Base-by-base conservation (phyloP, 1,140 invertebrate genomes). In the Glossosoma conforme region DNA sequence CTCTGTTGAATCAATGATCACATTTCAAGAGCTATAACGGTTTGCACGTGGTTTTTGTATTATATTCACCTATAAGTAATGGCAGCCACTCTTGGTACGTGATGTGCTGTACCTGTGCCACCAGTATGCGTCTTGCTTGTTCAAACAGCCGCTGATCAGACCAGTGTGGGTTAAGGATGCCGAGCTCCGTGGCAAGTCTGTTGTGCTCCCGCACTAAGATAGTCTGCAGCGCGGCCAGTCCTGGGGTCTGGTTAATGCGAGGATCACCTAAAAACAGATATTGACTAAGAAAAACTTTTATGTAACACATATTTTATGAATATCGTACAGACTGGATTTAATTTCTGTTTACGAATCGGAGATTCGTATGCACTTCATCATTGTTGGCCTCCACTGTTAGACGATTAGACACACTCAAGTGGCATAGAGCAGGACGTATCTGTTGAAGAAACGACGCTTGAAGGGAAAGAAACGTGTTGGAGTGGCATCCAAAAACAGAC, bases 91-190 rank as follows among this genome's bases (percentile, higher is more conserved):
- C 82, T 52, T 79, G 77, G 61, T 84, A 87, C 1, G 80, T 80
- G 22, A 86, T 81, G 52, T 86, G 86, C 64, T 95, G 92, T 53
- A 93, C 82, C 61, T 87, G 77, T 3, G 91, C 91, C 6, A 85
- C 79, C 0, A 93, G 80, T 22, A 93, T 84, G 56, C 79, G 80
- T 50, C 89, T 76, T 0, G 87, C 73, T 67, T 93, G 90, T 63
- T 89, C 83, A 66, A 81, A 92, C 2, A 90, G 41, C 9, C 68
- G 72, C 63, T 91, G 86, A 61, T 90, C 87, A 41, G 74, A 73
- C 87, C 87, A 90, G 14, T 77, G 59, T 0, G 82, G 78, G 64
- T 86, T 86, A 6, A 85, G 55, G 2, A 61, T 50, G 0, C 65
- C 63, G 20, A 87, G 68, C 19, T 76, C 64, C 2, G 73, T 66